phyloP scores from a whole-genome alignment of 1,140 invertebrate genomes.

The Varroa destructor region DNA sequence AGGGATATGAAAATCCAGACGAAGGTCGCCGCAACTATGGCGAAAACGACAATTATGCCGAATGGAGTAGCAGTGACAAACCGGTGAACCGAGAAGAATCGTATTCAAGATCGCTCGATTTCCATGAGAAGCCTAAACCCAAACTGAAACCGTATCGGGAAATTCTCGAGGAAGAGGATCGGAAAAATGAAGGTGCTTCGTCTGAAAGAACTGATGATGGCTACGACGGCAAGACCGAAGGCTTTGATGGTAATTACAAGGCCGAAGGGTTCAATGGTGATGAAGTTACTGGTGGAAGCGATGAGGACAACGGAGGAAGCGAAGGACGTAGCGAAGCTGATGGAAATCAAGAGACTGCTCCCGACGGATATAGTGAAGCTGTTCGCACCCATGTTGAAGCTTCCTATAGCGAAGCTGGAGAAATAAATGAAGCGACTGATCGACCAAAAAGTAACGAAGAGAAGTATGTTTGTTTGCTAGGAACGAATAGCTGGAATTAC shows the following conservation, averaged over 20 bases:
- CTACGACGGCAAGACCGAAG: conserved; percentile 21
- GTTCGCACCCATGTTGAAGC: background rate
- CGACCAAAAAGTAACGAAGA: background rate
- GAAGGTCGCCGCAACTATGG: background rate
- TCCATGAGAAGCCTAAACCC: conserved; percentile 27
- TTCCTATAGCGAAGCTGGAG: background rate
- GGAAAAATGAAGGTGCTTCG: background rate
- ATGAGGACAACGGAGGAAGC: background rate
- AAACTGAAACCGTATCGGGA: conserved; percentile 26
- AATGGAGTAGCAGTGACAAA: background rate
- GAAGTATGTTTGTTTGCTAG: background rate
- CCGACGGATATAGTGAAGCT: background rate
- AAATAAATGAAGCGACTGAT: background rate
- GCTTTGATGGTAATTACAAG: conserved; percentile 19
- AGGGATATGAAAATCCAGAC: background rate
- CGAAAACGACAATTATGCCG: conserved; percentile 2
- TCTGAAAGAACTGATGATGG: conserved; percentile 7
- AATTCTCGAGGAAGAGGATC: conserved; percentile 14
- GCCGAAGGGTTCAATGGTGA: conserved; percentile 20
- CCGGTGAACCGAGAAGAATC: conserved; percentile 22
- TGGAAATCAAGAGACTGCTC: background rate
- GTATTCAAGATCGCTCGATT: conserved; percentile 4
- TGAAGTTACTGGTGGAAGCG: background rate
- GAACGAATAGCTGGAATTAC: background rate
- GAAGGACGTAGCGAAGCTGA: background rate